Percentiles rank a stretch among this genome's conserved stretches.
Evolutionary conservation across 2,113 vertebrate species (phyloP).

Genomic region (Fulica atra): DNA sequence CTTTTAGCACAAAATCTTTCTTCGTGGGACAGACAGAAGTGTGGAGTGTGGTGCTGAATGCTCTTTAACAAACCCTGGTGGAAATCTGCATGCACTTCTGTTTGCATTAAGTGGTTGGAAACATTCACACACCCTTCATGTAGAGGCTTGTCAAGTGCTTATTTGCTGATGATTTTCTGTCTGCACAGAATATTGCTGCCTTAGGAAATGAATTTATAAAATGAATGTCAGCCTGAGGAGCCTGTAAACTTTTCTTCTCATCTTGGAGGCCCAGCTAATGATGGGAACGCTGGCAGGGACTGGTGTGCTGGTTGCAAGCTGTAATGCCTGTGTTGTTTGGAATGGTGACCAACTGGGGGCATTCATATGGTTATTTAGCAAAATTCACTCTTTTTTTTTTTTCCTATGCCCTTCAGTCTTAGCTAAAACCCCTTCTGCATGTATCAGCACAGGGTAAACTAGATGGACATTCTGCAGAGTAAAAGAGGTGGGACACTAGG

Average conservation of each 20-base stretch:
- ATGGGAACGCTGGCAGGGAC: rapidly evolving
- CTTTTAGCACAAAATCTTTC: neutral
- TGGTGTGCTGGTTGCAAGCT: neutral
- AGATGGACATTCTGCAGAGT: neutral
- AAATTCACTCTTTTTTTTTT: neutral
- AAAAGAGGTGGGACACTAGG: neutral
- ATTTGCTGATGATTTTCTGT: neutral
- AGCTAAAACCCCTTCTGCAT: neutral
- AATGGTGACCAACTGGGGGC: neutral
- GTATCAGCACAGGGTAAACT: neutral
- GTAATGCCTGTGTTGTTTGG: neutral
- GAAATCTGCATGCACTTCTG: neutral
- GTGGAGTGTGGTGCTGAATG: neutral
- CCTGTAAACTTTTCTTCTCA: neutral
- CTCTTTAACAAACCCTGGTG: neutral
- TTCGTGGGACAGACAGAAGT: rapidly evolving
- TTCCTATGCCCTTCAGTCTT: neutral
- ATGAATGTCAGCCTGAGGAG: neutral
- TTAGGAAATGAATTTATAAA: neutral
- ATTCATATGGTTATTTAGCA: neutral
- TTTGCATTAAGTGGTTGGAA: neutral
- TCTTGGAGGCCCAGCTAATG: neutral
- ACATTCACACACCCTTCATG: neutral
- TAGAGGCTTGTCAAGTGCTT: neutral
- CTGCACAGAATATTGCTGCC: neutral